Evolutionary conservation across 2,888 invertebrate species (phyloP).

Genomic region (Pteria penguin): DNA sequence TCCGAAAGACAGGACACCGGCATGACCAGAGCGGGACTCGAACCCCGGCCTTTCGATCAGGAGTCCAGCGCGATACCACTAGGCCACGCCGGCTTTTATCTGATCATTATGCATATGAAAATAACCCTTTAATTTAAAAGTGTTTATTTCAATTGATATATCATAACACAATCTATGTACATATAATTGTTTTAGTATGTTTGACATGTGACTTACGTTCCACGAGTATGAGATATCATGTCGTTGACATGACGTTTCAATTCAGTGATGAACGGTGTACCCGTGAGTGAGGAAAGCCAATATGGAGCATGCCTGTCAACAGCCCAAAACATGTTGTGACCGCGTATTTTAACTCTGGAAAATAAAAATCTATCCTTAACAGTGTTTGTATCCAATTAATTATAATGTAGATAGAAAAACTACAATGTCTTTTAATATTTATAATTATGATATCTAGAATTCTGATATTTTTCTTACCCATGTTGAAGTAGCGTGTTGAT

Average conservation of each 20-base stretch:
- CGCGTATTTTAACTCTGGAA: conserved; percentile 19
- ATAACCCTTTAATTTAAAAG: no score
- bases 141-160: no score
- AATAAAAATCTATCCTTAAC: background rate
- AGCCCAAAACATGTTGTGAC: conserved; percentile 63
- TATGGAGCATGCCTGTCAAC: conserved; percentile 33
- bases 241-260: conserved; percentile 48
- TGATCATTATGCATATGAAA: no score
- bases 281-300: conserved; percentile 42
- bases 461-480: conserved; percentile 6
- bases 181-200: no score
- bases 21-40: no score
- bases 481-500: conserved; percentile 9
- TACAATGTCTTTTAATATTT: background rate
- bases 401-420: background rate
- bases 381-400: background rate
- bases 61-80: no score
- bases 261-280: conserved; percentile 27
- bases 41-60: no score
- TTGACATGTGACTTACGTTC: conserved; percentile 58
- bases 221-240: conserved; percentile 49
- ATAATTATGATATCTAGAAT: background rate
- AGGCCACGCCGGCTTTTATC: no score
- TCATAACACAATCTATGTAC: no score
- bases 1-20: no score